A percentile compares a stretch with the other conserved stretches of the same genome.
Evolutionary conservation across 2,113 vertebrate species (phyloP).

Genomic region (Tachuris rubrigastra): DNA sequence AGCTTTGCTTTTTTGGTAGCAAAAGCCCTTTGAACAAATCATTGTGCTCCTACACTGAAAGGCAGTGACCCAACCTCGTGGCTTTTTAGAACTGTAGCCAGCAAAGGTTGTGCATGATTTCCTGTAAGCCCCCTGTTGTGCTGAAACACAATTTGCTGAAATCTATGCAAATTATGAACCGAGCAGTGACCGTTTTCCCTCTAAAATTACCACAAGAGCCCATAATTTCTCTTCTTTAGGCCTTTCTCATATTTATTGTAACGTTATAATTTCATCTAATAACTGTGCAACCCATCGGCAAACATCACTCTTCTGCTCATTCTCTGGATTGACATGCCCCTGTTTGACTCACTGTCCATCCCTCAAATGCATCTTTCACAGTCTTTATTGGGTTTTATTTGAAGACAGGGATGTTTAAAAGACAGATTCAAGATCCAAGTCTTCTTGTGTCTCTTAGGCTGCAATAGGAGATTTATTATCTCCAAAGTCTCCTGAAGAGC

Average conservation of each 20-base stretch:
- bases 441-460: background rate
- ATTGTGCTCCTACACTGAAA: background rate
- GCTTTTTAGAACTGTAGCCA: rapidly evolving
- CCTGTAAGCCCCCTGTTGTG: background rate
- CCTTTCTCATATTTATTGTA: background rate
- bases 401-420: background rate
- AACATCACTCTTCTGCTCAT: background rate
- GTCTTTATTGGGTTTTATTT: background rate
- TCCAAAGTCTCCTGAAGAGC: background rate
- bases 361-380: background rate
- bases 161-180: background rate
- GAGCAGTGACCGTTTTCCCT: background rate
- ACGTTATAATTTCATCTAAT: background rate
- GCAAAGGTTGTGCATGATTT: background rate
- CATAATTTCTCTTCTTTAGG: background rate
- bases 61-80: background rate
- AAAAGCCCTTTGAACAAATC: background rate
- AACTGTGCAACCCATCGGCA: background rate
- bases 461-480: background rate
- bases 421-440: background rate
- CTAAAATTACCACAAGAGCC: background rate
- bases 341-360: background rate
- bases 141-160: no score
- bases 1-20: background rate
- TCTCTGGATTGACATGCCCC: background rate